Evolutionary conservation across 2,888 invertebrate species (phyloP).

Genomic region (Arctia plantaginis): DNA sequence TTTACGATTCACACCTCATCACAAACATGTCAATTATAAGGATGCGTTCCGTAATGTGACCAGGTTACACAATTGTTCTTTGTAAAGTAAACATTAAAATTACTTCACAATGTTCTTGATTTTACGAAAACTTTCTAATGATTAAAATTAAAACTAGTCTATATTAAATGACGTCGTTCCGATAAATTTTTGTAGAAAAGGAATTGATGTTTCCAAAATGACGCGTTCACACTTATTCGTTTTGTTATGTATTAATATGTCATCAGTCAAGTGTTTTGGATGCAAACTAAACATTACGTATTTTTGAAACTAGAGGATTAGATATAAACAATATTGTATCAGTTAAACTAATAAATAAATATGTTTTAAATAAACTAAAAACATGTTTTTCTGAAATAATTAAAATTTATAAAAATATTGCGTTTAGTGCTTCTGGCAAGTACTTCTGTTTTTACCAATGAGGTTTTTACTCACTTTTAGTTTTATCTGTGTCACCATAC

Average conservation of each 20-base stretch:
- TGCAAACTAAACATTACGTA: neutral
- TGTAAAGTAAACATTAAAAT: slow-evolving; percentile 2
- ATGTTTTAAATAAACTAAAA: neutral
- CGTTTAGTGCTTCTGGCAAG: neutral
- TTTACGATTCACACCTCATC: slow-evolving; percentile 84
- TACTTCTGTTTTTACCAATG: neutral
- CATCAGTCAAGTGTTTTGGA: slow-evolving; percentile 9
- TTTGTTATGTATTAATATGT: slow-evolving; percentile 22
- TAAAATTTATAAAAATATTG: neutral
- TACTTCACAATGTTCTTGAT: neutral
- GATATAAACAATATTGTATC: neutral
- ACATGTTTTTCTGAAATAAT: neutral
- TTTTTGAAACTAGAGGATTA: neutral
- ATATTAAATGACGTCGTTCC: neutral
- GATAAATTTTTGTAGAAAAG: slow-evolving; percentile 3
- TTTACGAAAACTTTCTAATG: neutral
- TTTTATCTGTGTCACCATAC: neutral
- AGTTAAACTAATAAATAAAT: neutral
- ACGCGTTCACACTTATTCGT: slow-evolving; percentile 31
- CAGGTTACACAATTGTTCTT: slow-evolving; percentile 32
- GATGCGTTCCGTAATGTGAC: slow-evolving; percentile 64
- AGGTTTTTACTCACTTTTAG: neutral
- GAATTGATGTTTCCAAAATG: slow-evolving; percentile 7
- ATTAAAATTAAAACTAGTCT: neutral
- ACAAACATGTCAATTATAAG: slow-evolving; percentile 82